Base-by-base conservation (phyloP, 2,797 vertebrate genomes). In the Okamejei kenojei region DNA sequence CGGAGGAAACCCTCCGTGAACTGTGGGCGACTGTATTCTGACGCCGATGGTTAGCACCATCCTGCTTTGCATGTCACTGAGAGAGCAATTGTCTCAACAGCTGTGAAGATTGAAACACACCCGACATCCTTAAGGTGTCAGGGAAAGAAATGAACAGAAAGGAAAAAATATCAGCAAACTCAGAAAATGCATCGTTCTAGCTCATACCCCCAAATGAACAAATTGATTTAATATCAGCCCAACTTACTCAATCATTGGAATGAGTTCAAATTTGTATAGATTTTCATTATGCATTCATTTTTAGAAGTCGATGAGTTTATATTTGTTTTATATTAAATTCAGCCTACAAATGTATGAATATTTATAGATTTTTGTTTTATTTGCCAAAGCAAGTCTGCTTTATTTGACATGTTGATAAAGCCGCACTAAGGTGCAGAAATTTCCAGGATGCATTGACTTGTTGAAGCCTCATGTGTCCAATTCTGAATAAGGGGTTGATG, bases 201-300 rank as follows among this genome's bases (percentile, higher is more conserved):
- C 61, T 0, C n/a, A 68, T 68, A 35, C 29, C 63, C 84, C 19
- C n/a, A 88, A 88, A 65, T 63, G 58, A 88, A 17, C 68, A 63
- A 88, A 88, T 88, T 88, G 84, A 88, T 88, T 68, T 88, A 35
- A 2, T 32, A 68, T 68, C n/a, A 88, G 32, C 84, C 61, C n/a
- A 68, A 68, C n/a, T 68, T 63, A 88, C 35, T 88, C 84, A 68
- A 68, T 88, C 84, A 88, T 15, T 32, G 13, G 13, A 84, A 84
- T 84, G 54, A 61, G 58, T 58, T 86, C 29, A 32, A 26, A 84
- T 84, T 63, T 84, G 81, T 63, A 61, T 88, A 32, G n/a, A 88
- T 68, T 68, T 88, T 63, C 15, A 68, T 88, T 35, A 88, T 23
- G 19, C 65, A 88, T 88, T 88, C 38, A 88, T 65, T 68, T 68